These are phyloP conservation scores for Carcharodon carcharias DNA, from an alignment of 2,797 vertebrate genomes.

Conservation along the genomic window DNA sequence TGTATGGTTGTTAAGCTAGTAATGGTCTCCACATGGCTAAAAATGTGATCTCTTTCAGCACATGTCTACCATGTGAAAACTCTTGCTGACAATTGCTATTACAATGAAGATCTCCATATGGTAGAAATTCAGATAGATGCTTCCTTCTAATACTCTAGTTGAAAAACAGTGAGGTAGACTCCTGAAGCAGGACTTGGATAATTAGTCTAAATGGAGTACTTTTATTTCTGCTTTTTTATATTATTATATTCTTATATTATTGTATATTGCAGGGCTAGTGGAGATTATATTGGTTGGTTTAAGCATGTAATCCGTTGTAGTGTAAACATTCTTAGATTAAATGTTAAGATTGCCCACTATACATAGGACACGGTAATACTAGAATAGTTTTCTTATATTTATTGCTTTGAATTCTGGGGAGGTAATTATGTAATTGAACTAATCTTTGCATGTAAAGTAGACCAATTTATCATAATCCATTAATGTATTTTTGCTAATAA, in stretches of 20 bases:
- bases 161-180: not conserved
- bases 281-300: not conserved
- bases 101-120: conserved; percentile 10
- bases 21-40: conserved; percentile 15
- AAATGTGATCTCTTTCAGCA: not conserved
- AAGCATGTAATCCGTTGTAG: not conserved
- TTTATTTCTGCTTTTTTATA: not conserved
- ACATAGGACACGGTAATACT: not conserved
- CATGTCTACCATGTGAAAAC: not conserved
- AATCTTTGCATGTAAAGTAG: not conserved
- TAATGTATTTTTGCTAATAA: not conserved
- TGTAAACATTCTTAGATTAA: not conserved
- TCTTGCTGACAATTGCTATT: conserved; percentile 15
- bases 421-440: not conserved
- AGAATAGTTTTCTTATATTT: not conserved
- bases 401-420: not conserved
- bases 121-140: not conserved
- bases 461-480: conserved; percentile 9
- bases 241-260: not conserved
- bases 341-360: not conserved
- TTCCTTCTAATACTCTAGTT: too few relatives aligned
- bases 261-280: not conserved
- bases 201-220: too few relatives aligned
- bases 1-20: not conserved
- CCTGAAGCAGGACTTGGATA: not conserved